Percentiles rank a stretch among this genome's conserved stretches.
These are phyloP conservation scores for Heliconius hewitsoni DNA, from an alignment of 1,140 invertebrate genomes.

Conservation along the genomic window DNA sequence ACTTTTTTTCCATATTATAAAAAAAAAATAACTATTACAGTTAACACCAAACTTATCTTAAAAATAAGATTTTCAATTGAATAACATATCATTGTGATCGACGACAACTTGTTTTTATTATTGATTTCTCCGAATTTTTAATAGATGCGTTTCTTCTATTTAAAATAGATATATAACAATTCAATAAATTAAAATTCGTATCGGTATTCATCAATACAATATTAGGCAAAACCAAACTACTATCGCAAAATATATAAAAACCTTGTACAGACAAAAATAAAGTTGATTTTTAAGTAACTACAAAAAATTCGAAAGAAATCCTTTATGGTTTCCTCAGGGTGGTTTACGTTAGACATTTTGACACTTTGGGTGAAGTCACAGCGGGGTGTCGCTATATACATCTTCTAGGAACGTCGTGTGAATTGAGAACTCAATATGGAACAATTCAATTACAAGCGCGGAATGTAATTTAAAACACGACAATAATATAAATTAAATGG, in stretches of 20 bases:
- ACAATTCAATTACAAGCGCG: constrained; percentile 64
- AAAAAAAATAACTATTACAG: neutral
- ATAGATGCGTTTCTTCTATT: neutral
- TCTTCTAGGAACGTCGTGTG: constrained; percentile 73
- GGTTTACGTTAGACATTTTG: constrained; percentile 74
- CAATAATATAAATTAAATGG: neutral
- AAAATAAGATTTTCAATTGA: neutral
- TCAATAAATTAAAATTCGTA: neutral
- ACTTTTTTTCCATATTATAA: no score
- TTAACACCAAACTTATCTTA: neutral
- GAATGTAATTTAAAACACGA: neutral
- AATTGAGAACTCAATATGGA: constrained; percentile 65
- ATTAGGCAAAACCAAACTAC: constrained; percentile 61
- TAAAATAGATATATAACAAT: neutral
- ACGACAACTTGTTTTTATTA: neutral
- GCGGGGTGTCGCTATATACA: constrained; percentile 67
- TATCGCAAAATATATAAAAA: constrained; percentile 1
- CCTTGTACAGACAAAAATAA: constrained; percentile 22
- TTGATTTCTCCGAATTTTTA: neutral
- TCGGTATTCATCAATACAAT: constrained; percentile 37
- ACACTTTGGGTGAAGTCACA: constrained; percentile 75
- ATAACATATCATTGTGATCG: neutral
- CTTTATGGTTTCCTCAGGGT: constrained; percentile 55
- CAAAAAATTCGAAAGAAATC: neutral
- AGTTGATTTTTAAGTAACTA: constrained; percentile 16